phyloP scores from a whole-genome alignment of 2,797 vertebrate species.

The Garrulus glandarius region DNA sequence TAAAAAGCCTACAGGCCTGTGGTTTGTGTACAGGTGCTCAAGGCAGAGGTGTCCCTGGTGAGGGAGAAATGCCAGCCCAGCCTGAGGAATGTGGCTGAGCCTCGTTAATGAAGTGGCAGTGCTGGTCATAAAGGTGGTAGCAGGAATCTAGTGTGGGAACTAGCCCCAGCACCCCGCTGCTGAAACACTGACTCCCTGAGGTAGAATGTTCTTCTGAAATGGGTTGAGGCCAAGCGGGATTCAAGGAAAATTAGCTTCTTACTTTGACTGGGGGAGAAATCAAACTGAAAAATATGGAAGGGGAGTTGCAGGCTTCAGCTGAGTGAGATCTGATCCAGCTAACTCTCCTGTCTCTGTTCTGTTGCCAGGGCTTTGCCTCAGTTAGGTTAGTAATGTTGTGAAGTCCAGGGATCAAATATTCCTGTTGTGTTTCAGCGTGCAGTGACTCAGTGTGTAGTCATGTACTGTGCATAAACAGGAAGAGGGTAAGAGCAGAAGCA shows the following conservation, averaged over 20 bases:
- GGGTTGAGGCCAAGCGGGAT: slow-evolving; percentile 1
- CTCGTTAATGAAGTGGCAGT: not conserved
- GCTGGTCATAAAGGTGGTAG: not conserved
- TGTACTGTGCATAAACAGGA: slow-evolving; percentile 13
- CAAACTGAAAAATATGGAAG: slow-evolving; percentile 10
- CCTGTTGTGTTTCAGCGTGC: not conserved
- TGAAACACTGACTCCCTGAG: not conserved
- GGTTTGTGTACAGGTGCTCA: not conserved
- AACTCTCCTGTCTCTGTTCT: slow-evolving; percentile 4
- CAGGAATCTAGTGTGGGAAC: not conserved
- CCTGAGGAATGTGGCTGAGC: not conserved
- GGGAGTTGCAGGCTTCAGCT: slow-evolving; percentile 27
- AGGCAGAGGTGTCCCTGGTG: not conserved
- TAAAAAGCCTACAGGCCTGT: not conserved
- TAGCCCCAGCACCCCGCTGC: not conserved
- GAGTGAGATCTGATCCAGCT: slow-evolving; percentile 35
- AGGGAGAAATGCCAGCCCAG: not conserved
- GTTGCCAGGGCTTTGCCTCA: slow-evolving; percentile 33
- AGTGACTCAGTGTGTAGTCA: slow-evolving; percentile 47
- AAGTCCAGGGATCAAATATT: slow-evolving; percentile 52
- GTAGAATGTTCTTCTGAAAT: slow-evolving; percentile 60
- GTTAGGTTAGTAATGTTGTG: slow-evolving; percentile 11
- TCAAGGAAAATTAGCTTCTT: slow-evolving; percentile 41
- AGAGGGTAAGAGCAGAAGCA: not conserved
- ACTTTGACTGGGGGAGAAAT: slow-evolving; percentile 18